A percentile compares a stretch with the other conserved stretches of the same genome.
These are phyloP conservation scores for Phocoena phocoena DNA, from an alignment of 2,113 vertebrate species.

Conservation along the genomic window DNA sequence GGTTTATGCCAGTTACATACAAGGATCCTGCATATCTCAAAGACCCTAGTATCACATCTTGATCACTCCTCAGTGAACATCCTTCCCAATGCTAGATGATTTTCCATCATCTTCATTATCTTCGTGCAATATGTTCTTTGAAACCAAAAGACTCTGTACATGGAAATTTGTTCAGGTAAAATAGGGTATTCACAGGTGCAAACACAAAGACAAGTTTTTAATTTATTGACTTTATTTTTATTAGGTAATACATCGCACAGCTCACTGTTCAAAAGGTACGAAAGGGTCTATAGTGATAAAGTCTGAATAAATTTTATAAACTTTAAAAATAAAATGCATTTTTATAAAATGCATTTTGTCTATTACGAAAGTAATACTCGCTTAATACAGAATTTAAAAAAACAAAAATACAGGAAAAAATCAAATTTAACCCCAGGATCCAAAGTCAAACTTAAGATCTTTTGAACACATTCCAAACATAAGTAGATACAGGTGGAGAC, in stretches of 20 bases:
- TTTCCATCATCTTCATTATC: background rate
- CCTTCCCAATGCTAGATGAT: background rate
- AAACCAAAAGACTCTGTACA: background rate
- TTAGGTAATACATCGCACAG: background rate
- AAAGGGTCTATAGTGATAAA: background rate
- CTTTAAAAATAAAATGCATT: constrained; percentile 1
- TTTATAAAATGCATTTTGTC: background rate
- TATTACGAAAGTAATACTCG: background rate
- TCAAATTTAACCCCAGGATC: background rate
- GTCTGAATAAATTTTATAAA: background rate
- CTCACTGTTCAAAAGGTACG: background rate
- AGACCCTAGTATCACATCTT: constrained; percentile 85
- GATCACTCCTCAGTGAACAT: background rate
- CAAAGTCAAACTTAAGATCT: background rate
- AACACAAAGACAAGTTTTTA: background rate
- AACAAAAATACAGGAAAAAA: background rate
- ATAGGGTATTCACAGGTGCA: background rate
- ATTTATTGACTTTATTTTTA: background rate
- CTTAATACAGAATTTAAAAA: background rate
- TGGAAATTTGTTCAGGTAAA: background rate
- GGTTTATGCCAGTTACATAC: constrained; percentile 94
- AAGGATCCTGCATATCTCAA: constrained; percentile 93
- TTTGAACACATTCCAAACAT: background rate
- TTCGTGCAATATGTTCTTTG: background rate
- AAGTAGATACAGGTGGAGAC: background rate